These are phyloP conservation scores for Echinarachnius parma DNA, from an alignment of 53 echinoderm and acorn worm genomes.

Conservation along the genomic window DNA sequence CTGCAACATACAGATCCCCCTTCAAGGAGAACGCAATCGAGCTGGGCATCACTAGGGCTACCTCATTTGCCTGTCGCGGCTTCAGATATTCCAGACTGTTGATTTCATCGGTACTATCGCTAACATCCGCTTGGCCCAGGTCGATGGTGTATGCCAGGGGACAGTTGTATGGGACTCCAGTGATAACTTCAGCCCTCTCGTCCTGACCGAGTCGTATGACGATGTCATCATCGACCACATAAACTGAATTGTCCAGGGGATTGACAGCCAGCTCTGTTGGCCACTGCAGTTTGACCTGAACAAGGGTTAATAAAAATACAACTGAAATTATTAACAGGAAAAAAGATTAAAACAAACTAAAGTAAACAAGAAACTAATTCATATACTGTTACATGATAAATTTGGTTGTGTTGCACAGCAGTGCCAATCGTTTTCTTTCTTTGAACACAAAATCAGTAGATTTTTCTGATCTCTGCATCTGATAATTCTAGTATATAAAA, in stretches of 20 bases:
- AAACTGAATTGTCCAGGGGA: constrained; percentile 82
- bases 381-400: too few species aligned
- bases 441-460: too few species aligned
- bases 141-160: constrained; percentile 52
- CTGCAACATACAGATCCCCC: constrained; percentile 88
- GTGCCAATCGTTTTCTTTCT: too few species aligned
- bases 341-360: too few species aligned
- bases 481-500: too few species aligned
- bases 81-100: constrained; percentile 41
- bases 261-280: constrained; percentile 95
- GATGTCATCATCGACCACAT: constrained; percentile 79
- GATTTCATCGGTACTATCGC: constrained; percentile 30
- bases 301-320: too few species aligned
- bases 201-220: constrained; percentile 73
- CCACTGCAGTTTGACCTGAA: constrained; percentile 89
- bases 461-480: too few species aligned
- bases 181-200: constrained; percentile 70
- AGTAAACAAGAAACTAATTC: too few species aligned
- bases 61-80: constrained; percentile 64
- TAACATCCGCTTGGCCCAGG: constrained; percentile 42
- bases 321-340: too few species aligned
- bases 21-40: constrained; percentile 73
- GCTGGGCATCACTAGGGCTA: constrained; percentile 61
- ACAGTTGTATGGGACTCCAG: constrained; percentile 85
- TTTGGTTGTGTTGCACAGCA: too few species aligned